Evolutionary conservation across 1,140 invertebrate species (phyloP), one percentile per base, ranked within the genome.

Genomic region (Neodiprion virginianus): DNA sequence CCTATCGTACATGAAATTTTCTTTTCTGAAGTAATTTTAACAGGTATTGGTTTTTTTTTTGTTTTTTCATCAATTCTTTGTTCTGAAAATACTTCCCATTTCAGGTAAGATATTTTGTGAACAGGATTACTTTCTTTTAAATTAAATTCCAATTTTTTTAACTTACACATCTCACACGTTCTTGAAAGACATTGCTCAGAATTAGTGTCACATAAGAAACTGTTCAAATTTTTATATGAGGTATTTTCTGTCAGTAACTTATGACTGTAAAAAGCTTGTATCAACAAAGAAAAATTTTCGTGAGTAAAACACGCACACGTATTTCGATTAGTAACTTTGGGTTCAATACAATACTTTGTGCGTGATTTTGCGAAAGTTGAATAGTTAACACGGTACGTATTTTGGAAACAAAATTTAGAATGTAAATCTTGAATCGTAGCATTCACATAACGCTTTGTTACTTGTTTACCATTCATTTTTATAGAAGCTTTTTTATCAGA

Each of bases 271-370:
- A 75, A 67, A 74, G 75, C 65, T 47, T 71, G 48, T 8, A 79
- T 61, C 28, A 77, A 50, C 48, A 74, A 69, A 53, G 23, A 72
- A 49, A 79, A 73, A 40, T 79, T 79, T 77, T 73, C 73, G 75
- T 79, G 73, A 48, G 49, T 69, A 67, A 77, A 47, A 69, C 77
- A 79, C 21, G 71, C 71, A 77, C 77, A 78, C 47, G 72, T 73
- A 73, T 76, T 61, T 74, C 73, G 47, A 71, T 47, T 61, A 21
- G 67, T 17, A 70, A 72, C 48, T 75, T 77, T 75, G 17, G 76
- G 73, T 72, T 61, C 73, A 40, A 72, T 72, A 70, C 67, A 72
- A 66, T 71, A 75, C 14, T 21, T 67, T 48, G 74, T 17, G 23
- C 74, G 53, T 53, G 65, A 47, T 61, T 73, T 68, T 49, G 28